Percentiles rank a stretch among this genome's conserved stretches.
These are phyloP conservation scores for Xenopus tropicalis DNA, from an alignment of 2,113 vertebrate genomes.

Conservation along the genomic window DNA sequence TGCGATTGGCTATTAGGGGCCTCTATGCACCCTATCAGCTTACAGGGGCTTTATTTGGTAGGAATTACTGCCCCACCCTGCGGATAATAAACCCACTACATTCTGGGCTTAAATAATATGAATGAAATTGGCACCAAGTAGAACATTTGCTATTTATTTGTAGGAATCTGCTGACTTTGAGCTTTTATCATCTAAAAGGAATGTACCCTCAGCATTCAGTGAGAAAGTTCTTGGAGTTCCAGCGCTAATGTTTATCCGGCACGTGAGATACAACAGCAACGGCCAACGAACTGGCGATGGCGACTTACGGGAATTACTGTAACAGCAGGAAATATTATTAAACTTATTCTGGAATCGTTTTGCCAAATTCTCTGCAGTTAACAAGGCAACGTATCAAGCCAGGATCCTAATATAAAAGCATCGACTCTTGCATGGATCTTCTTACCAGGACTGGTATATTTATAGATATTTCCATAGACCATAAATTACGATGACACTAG, in stretches of 20 bases:
- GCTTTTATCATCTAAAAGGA: slow-evolving; percentile 11
- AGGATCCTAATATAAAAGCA: background rate
- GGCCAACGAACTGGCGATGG: background rate
- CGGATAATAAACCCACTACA: too few relatives aligned
- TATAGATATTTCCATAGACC: too few relatives aligned
- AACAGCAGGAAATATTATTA: slow-evolving; percentile 1
- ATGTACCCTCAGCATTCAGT: background rate
- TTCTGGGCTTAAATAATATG: too few relatives aligned
- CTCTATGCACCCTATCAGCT: too few relatives aligned
- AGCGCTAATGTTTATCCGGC: too few relatives aligned
- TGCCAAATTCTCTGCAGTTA: slow-evolving; percentile 12
- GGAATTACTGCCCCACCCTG: too few relatives aligned
- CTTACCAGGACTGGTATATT: too few relatives aligned
- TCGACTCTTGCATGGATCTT: too few relatives aligned
- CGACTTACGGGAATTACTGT: slow-evolving; percentile 7
- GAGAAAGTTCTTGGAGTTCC: too few relatives aligned
- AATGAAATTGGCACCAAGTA: background rate
- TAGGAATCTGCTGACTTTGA: slow-evolving; percentile 27
- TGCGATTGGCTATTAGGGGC: too few relatives aligned
- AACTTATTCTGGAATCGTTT: slow-evolving; percentile 14
- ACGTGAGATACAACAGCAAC: slow-evolving; percentile 17
- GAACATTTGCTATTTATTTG: slow-evolving; percentile 20
- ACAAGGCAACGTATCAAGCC: background rate
- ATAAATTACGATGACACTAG: too few relatives aligned
- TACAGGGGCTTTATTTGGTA: too few relatives aligned